phyloP scores from a whole-genome alignment of 2,113 vertebrate genomes.

The Muscicapa adusta region DNA sequence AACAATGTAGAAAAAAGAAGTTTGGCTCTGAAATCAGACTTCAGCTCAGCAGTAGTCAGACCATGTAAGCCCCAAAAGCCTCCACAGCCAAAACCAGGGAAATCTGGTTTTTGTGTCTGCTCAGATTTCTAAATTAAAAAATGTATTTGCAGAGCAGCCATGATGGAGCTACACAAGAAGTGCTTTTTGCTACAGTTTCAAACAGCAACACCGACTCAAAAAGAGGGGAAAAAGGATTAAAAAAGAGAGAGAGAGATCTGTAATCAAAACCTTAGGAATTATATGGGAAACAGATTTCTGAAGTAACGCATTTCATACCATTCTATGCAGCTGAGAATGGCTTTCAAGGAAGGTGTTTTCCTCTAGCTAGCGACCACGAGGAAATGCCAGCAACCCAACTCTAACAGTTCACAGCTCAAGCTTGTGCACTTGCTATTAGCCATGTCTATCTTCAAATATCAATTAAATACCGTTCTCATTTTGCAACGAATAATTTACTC shows the following conservation, averaged over 20 bases:
- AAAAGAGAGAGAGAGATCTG: neutral
- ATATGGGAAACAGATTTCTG: neutral
- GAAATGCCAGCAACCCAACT: neutral
- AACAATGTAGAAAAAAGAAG: neutral
- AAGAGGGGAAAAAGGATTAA: neutral
- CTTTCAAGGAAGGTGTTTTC: neutral
- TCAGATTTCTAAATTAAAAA: neutral
- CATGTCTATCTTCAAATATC: constrained; percentile 19
- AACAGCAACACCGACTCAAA: neutral
- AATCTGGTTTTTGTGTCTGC: constrained; percentile 1
- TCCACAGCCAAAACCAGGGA: neutral
- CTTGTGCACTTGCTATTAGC: neutral
- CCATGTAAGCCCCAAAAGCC: constrained; percentile 26
- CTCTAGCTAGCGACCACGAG: neutral
- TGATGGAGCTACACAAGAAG: neutral
- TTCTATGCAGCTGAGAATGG: neutral
- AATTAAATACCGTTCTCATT: constrained; percentile 48
- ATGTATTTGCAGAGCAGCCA: neutral
- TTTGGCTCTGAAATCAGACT: constrained; percentile 45
- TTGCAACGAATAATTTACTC: constrained; percentile 52
- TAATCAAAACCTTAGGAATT: neutral
- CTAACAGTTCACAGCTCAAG: neutral
- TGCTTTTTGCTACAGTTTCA: neutral
- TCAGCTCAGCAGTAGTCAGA: constrained; percentile 41
- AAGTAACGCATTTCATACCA: neutral